phyloP scores from a whole-genome alignment of 2,797 vertebrate species.

The Tokudaia tokunoshimensis region DNA sequence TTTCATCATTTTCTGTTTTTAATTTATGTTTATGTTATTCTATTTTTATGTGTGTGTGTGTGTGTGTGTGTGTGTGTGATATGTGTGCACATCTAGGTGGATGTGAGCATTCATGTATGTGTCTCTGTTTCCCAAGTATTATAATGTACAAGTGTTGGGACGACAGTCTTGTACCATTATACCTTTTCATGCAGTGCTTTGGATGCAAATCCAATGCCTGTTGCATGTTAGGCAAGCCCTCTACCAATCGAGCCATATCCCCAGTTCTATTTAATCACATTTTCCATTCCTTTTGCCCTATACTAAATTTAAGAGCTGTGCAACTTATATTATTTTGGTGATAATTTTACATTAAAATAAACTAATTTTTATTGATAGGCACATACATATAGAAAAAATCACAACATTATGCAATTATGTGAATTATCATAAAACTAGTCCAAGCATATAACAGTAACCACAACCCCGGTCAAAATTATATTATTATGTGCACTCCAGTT shows the following conservation, averaged over 20 bases:
- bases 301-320: slow-evolving; percentile 30
- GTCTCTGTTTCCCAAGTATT: background rate
- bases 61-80: background rate
- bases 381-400: background rate
- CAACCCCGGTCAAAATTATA: background rate
- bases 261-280: background rate
- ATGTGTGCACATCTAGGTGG: background rate
- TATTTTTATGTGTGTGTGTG: background rate
- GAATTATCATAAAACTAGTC: slow-evolving; percentile 32
- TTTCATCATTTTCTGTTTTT: slow-evolving; percentile 16
- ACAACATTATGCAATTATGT: background rate
- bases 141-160: background rate
- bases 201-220: background rate
- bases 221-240: background rate
- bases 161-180: background rate
- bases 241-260: background rate
- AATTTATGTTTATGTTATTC: background rate
- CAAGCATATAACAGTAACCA: background rate
- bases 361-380: slow-evolving; percentile 3
- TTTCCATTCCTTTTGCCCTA: background rate
- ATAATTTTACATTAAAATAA: slow-evolving; percentile 51
- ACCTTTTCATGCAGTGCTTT: background rate
- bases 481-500: background rate
- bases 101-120: background rate
- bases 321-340: slow-evolving; percentile 34